Percentiles rank a stretch among this genome's conserved stretches.
Conservation (phyloP, 2,888 invertebrate genomes). For the Nasonia oneida region DNA sequence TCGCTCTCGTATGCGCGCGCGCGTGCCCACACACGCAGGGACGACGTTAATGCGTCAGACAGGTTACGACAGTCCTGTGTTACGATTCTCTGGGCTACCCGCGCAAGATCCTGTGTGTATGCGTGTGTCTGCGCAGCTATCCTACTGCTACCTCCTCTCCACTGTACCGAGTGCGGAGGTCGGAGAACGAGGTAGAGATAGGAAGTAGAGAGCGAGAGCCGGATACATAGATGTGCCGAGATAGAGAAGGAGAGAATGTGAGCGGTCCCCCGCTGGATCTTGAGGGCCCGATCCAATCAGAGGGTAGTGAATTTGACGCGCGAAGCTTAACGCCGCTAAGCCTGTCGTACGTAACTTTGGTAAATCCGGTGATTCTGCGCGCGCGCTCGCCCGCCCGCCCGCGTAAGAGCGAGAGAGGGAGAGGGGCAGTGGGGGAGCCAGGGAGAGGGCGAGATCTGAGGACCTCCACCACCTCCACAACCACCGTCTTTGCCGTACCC, state of each 20-base stretch:
- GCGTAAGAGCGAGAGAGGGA: slow-evolving; percentile 13
- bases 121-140: background rate
- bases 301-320: slow-evolving; percentile 63
- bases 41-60: slow-evolving; percentile 63
- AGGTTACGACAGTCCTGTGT: slow-evolving; percentile 63
- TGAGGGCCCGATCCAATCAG: slow-evolving; percentile 59
- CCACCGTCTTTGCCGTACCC: background rate
- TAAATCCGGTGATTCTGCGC: slow-evolving; percentile 45
- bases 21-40: slow-evolving; percentile 9
- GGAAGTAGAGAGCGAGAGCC: slow-evolving; percentile 5
- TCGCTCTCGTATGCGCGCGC: background rate
- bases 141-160: background rate
- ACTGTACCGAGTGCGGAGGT: background rate
- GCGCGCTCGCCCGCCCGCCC: background rate
- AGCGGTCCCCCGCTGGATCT: slow-evolving; percentile 1
- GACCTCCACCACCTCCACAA: background rate
- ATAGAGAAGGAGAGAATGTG: background rate
- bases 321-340: slow-evolving; percentile 57
- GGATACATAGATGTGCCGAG: slow-evolving; percentile 20
- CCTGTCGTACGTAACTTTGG: slow-evolving; percentile 52
- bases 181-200: slow-evolving; percentile 16
- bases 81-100: slow-evolving; percentile 52
- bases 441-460: slow-evolving; percentile 5
- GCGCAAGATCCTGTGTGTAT: background rate
- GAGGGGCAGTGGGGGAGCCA: slow-evolving; percentile 12